Evolutionary conservation across 2,113 vertebrate species (phyloP).

Genomic region (Orientallactaga bullata): DNA sequence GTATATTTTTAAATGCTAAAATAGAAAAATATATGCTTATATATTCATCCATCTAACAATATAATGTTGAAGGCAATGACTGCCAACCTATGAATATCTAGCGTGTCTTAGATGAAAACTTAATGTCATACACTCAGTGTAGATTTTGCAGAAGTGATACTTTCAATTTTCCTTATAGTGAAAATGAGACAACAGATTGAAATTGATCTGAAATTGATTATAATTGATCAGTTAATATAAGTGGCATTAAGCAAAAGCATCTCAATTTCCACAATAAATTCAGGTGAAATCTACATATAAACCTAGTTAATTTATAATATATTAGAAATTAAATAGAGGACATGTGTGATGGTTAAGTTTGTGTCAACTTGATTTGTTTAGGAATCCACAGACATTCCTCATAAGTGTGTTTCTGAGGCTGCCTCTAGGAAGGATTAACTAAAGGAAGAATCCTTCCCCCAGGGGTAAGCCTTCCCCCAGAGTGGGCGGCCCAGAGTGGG

Average conservation of each 20-base stretch:
- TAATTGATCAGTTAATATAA: background rate
- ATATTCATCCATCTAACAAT: background rate
- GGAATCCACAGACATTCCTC: too few species aligned
- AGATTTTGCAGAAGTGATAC: slow-evolving; percentile 18
- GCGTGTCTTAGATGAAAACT: background rate
- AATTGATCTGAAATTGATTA: slow-evolving; percentile 47
- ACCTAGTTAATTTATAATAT: slow-evolving; percentile 37
- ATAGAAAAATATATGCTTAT: background rate
- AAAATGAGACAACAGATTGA: slow-evolving; percentile 37
- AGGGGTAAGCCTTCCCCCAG: too few species aligned
- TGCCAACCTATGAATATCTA: slow-evolving; percentile 4
- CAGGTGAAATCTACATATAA: background rate
- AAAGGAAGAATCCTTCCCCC: too few species aligned
- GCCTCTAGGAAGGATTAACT: too few species aligned
- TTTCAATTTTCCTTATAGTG: slow-evolving; percentile 33
- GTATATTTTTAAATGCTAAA: slow-evolving; percentile 6
- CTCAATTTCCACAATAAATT: slow-evolving; percentile 53
- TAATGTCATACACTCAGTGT: background rate
- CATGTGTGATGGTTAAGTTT: too few species aligned
- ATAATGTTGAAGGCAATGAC: slow-evolving; percentile 5
- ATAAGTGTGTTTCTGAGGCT: too few species aligned
- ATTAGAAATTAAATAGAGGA: slow-evolving; percentile 9
- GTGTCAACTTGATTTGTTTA: too few species aligned
- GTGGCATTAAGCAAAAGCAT: background rate
- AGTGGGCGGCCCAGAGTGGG: too few species aligned